Base-by-base conservation (phyloP, 2,888 invertebrate genomes). In the Caradrina kadenii region DNA sequence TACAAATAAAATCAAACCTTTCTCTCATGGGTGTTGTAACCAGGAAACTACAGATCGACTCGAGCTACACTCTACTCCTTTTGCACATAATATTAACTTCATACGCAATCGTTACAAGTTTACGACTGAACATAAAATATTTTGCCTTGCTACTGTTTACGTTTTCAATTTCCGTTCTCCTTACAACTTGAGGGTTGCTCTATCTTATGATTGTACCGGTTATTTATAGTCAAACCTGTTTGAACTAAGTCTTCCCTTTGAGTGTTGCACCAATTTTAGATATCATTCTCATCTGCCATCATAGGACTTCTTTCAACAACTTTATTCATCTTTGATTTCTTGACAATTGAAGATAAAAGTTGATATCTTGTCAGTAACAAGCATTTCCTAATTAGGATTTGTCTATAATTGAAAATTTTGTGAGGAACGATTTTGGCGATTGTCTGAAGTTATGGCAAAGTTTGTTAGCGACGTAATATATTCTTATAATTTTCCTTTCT, bases 91-190 rank as follows among this genome's bases (percentile, higher is more conserved):
- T 78, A 72, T 78, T 78, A 70, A 77, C 64, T 76, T 65, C 74
- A 63, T 69, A 68, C 72, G 69, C 75, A 74, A 69, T 75, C 70
- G 76, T 72, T 67, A 54, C 67, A 55, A 56, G 48, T 72, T 82
- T 81, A 81, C 74, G 84, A 84, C 70, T 52, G 66, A 73, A 81
- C 76, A 76, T 75, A 68, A 72, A 82, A 84, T 81, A 79, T 81
- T 80, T 83, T 68, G 66, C 68, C 68, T 74, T 76, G 70, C 78
- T 74, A 53, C 76, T 69, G 77, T 87, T 85, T 85, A 83, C 84
- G 84, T 87, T 88, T 89, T 88, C 87, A 90, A 90, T 90, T 88
- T 90, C 90, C 89, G 84, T 71, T 81, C 76, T 69, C 67, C 60
- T 49, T 72, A 55, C 79, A 73, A 80, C 79, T 84, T 81, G 73